These are phyloP conservation scores for Margarornis squamiger DNA, from an alignment of 2,797 vertebrate species.

Conservation along the genomic window DNA sequence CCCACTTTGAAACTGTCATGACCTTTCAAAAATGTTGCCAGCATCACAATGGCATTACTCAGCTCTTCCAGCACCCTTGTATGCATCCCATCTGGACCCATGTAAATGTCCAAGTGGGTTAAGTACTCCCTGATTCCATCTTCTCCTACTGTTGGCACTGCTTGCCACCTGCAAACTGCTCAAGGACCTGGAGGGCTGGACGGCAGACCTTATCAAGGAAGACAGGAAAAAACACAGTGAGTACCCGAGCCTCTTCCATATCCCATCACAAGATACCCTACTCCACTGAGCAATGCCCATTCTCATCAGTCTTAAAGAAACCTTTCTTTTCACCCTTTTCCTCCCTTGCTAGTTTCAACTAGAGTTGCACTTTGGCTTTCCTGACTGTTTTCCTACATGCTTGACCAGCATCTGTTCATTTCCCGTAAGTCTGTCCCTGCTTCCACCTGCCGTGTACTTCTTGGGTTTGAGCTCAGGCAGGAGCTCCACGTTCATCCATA, in stretches of 20 bases:
- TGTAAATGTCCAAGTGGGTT: background rate
- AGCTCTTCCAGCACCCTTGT: background rate
- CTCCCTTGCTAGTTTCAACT: background rate
- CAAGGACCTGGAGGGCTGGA: background rate
- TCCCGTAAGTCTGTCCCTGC: background rate
- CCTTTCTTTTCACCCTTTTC: background rate
- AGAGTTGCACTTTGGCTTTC: background rate
- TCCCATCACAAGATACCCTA: background rate
- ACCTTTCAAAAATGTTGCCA: background rate
- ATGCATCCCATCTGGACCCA: background rate
- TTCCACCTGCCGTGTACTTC: constrained; percentile 35
- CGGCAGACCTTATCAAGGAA: background rate
- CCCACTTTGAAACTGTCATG: background rate
- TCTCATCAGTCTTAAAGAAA: background rate
- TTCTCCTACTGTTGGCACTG: background rate
- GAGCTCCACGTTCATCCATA: constrained; percentile 33
- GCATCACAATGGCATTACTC: background rate
- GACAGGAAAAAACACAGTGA: rapidly evolving
- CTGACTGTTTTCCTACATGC: background rate
- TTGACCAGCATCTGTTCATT: background rate
- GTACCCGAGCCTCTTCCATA: background rate
- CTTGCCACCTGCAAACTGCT: background rate
- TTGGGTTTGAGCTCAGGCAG: background rate
- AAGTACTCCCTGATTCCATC: background rate
- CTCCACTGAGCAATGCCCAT: background rate